Conservation (phyloP, 2,888 invertebrate genomes). For the Lottia scabra region DNA sequence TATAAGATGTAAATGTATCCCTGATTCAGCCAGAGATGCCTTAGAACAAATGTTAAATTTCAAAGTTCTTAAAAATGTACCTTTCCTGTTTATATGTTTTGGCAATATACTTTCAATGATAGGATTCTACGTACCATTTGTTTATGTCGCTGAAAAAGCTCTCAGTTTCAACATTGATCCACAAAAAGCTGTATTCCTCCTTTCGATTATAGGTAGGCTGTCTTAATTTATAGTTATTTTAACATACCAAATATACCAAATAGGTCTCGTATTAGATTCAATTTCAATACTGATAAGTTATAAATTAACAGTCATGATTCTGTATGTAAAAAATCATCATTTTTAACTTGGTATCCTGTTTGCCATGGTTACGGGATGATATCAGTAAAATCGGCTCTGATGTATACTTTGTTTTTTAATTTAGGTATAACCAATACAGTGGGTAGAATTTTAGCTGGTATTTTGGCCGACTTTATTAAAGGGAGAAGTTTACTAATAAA, state of each 20-base stretch:
- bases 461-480: conserved; percentile 78
- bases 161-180: conserved; percentile 52
- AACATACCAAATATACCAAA: too few species aligned
- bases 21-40: conserved; percentile 67
- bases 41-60: conserved; percentile 91
- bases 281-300: too few species aligned
- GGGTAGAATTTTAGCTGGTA: conserved; percentile 90
- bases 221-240: too few species aligned
- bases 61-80: conserved; percentile 86
- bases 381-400: too few species aligned
- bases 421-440: conserved; percentile 88
- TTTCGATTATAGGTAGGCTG: conserved; percentile 69
- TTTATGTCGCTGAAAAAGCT: conserved; percentile 59
- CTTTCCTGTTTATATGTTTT: conserved; percentile 91
- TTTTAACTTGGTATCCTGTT: too few species aligned
- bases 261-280: too few species aligned
- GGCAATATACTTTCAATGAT: conserved; percentile 77
- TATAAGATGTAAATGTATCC: conserved; percentile 52
- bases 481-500: conserved; percentile 90
- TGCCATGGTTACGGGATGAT: too few species aligned
- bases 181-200: conserved; percentile 71
- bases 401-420: not conserved
- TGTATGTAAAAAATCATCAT: too few species aligned
- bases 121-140: conserved; percentile 65
- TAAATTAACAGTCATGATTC: too few species aligned